Conservation (phyloP, 2,888 invertebrate species). For the Oscheius onirici region DNA sequence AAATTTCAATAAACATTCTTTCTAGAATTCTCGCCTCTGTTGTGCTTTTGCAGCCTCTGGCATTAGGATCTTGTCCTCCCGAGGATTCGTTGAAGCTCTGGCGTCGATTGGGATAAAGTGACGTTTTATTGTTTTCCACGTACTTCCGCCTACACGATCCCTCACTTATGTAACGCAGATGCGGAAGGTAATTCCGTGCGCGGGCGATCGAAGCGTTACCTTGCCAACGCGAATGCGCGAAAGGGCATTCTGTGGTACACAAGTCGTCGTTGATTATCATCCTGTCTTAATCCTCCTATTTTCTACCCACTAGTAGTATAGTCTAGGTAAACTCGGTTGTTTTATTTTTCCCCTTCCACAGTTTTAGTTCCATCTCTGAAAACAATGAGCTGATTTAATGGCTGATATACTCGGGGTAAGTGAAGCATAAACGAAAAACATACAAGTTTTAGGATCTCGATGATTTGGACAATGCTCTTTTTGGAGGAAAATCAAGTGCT, state of each 20-base stretch:
- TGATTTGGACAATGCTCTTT: conserved; percentile 24
- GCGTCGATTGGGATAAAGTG: not conserved
- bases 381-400: conserved; percentile 5
- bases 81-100: no score
- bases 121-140: not conserved
- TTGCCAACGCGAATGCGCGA: conserved; percentile 32
- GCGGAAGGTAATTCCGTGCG: conserved; percentile 27
- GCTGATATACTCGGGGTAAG: conserved; percentile 20
- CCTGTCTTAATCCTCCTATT: not conserved
- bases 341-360: no score
- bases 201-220: conserved; percentile 31
- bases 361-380: not conserved
- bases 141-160: not conserved
- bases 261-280: conserved; percentile 23
- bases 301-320: not conserved
- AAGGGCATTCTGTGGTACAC: conserved; percentile 13
- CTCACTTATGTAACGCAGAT: not conserved
- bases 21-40: no score
- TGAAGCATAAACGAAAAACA: not conserved
- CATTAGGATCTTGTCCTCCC: no score
- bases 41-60: no score
- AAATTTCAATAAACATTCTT: no score
- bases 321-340: no score
- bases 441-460: conserved; percentile 17
- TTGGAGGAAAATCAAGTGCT: conserved; percentile 10